These are phyloP conservation scores for Falcunculus frontatus DNA, from an alignment of 2,113 vertebrate species.

Conservation along the genomic window DNA sequence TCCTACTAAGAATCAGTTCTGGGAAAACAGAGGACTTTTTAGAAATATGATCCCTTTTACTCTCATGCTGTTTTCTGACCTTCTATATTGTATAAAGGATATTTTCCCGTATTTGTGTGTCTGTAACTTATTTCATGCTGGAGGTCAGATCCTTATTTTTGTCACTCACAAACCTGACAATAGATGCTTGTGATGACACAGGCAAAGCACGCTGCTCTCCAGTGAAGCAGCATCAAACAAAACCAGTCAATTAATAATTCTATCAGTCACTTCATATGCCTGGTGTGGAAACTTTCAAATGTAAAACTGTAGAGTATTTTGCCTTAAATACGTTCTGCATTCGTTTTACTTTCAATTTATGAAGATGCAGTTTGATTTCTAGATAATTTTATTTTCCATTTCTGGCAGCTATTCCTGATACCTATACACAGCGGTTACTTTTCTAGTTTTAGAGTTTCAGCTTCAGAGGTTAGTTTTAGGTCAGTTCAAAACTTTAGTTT, in stretches of 20 bases:
- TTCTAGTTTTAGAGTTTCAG: background rate
- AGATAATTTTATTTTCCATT: background rate
- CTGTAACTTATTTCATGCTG: background rate
- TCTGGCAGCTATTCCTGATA: background rate
- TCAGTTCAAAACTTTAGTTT: background rate
- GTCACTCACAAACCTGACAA: background rate
- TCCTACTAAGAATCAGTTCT: background rate
- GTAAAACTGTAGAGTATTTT: background rate
- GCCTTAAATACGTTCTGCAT: background rate
- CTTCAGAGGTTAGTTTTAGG: background rate
- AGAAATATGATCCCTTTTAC: background rate
- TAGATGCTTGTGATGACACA: background rate
- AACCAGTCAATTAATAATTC: background rate
- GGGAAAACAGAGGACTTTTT: background rate
- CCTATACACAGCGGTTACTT: background rate
- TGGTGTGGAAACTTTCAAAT: background rate
- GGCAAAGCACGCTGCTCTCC: background rate
- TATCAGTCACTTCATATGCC: background rate
- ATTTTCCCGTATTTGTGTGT: background rate
- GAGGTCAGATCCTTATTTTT: background rate
- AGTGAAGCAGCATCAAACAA: background rate
- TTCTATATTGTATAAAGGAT: background rate
- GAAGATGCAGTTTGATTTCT: background rate
- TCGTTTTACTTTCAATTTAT: background rate
- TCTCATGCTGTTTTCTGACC: background rate